A percentile compares a stretch with the other conserved stretches of the same genome.
These are phyloP conservation scores for Phania funesta DNA, from an alignment of 2,888 invertebrate species.

Conservation along the genomic window DNA sequence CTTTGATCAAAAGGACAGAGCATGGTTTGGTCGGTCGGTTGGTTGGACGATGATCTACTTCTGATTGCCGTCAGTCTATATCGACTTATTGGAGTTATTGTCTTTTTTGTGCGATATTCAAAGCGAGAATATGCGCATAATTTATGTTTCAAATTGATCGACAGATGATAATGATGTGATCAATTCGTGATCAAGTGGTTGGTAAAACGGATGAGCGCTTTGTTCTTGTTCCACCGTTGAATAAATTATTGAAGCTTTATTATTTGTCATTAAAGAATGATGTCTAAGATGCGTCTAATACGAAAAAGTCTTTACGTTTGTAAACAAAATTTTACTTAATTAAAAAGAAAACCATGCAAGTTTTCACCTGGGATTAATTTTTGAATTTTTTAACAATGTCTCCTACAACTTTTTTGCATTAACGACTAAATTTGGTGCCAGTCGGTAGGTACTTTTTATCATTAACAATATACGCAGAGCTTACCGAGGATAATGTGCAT, in stretches of 20 bases:
- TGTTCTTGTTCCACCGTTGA: neutral
- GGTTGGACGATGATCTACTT: slow-evolving; percentile 39
- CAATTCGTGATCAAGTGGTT: slow-evolving; percentile 51
- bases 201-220: neutral
- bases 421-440: too few species aligned
- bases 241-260: neutral
- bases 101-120: slow-evolving; percentile 58
- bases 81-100: slow-evolving; percentile 45
- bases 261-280: neutral
- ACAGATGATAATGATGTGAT: slow-evolving; percentile 66
- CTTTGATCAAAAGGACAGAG: slow-evolving; percentile 14
- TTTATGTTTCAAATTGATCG: slow-evolving; percentile 60
- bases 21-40: slow-evolving; percentile 12
- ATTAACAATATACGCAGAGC: too few species aligned
- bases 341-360: too few species aligned
- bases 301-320: neutral
- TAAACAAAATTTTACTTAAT: too few species aligned
- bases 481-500: too few species aligned
- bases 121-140: slow-evolving; percentile 67
- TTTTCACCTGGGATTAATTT: too few species aligned
- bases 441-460: too few species aligned
- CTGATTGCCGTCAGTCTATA: slow-evolving; percentile 40
- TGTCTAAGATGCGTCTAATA: too few species aligned
- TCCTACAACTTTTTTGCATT: too few species aligned
- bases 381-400: too few species aligned